Evolutionary conservation across 2,797 vertebrate genomes (phyloP).

Genomic region (Gymnoscopelus braueri): DNA sequence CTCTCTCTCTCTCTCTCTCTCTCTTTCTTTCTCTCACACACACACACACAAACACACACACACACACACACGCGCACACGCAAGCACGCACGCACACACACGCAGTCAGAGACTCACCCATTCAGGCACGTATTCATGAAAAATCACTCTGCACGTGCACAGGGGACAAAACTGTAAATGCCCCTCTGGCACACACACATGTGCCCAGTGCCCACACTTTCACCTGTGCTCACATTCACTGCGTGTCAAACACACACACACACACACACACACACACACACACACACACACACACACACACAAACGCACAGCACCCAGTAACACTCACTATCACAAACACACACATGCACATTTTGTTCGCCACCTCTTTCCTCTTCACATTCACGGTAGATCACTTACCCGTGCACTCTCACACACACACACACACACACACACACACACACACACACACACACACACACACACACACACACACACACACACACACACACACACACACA

Average conservation of each 20-base stretch:
- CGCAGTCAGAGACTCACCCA: not conserved
- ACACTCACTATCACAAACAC: not conserved
- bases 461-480: constrained; percentile 5
- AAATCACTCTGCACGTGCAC: not conserved
- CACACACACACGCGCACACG: not conserved
- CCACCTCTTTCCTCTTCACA: not conserved
- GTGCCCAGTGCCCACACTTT: not conserved
- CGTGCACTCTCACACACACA: not conserved
- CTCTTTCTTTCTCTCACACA: not conserved
- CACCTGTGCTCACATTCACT: not conserved
- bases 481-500: constrained; percentile 1
- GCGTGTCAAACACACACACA: not conserved
- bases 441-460: not conserved
- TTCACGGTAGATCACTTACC: too few relatives aligned
- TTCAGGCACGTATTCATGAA: not conserved
- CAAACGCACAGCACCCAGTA: not conserved
- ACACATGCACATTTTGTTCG: not conserved
- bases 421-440: not conserved
- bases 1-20: not conserved
- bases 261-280: constrained; percentile 22
- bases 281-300: not conserved
- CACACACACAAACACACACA: not conserved
- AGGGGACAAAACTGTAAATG: not conserved
- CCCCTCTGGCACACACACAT: not conserved
- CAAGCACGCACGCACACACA: not conserved